Evolutionary conservation across 2,797 vertebrate species (phyloP), one percentile per base, ranked within the genome.

Genomic region (Esox masquinongy): DNA sequence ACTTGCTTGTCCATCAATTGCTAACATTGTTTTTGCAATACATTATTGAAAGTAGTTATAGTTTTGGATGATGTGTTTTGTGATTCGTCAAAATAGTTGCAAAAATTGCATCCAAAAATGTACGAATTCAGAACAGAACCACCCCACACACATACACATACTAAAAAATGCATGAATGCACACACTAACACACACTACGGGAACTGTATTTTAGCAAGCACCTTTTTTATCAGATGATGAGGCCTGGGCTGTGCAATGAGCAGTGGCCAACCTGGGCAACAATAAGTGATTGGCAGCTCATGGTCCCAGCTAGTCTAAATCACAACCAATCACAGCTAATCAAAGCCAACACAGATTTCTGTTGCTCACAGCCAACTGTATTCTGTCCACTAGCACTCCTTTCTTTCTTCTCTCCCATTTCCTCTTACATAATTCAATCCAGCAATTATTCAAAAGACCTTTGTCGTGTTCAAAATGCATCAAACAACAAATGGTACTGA

Each of bases 201-300:
- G 50, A 56, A 56, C n/a, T 56, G 51, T 56, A 56, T 22, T 56
- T 56, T 19, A 56, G 19, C 6, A 56, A 7, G 22, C 9, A 22
- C 53, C 53, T 1, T 22, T 56, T 7, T 56, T n/a, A 56, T 72
- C 34, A 79, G 68, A 19, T 74, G 14, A 77, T 79, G 47, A 1
- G 36, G 73, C 78, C 74, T 84, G 81, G 83, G 89, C 69, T 63
- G 87, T 9, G 53, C 53, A 56, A n/a, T 56, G 8, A 77, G 85
- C 81, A 77, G 59, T 71, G 31, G 50, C 71, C 82, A 79, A 75
- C 74, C 56, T 70, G 8, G 56, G 71, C 83, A 88, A 87, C 85
- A 73, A 24, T 67, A 34, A 15, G 79, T 87, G 90, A 90, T 86
- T 92, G 89, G 67, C 90, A 85, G 82, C 63, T 75, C 70, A 83